A percentile compares a stretch with the other conserved stretches of the same genome.
Conservation (phyloP, 1,140 invertebrate genomes). For the Drosophila sproati region DNA sequence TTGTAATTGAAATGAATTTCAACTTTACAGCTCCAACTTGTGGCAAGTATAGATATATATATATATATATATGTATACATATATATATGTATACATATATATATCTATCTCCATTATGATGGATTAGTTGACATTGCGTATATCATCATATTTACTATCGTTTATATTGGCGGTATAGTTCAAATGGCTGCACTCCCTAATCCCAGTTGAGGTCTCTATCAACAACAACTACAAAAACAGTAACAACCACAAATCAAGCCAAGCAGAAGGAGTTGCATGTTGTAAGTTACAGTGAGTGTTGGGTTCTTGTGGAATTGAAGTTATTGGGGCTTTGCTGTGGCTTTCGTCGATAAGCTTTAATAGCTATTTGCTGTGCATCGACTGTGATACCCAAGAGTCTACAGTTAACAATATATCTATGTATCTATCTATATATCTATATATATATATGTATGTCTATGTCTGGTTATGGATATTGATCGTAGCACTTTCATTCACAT, state of each 20-base stretch:
- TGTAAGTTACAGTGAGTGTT: conserved; percentile 10
- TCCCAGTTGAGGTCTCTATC: conserved; percentile 79
- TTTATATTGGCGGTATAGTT: conserved; percentile 56
- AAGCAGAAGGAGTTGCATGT: background rate
- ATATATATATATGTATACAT: background rate
- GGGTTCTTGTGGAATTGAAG: conserved; percentile 30
- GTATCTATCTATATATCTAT: no score
- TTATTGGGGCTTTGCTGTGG: conserved; percentile 40
- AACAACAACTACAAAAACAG: conserved; percentile 45
- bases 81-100: no score
- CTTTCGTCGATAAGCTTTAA: conserved; percentile 73
- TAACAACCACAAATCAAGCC: no score
- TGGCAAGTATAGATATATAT: background rate
- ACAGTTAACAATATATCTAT: background rate
- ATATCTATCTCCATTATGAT: conserved; percentile 16
- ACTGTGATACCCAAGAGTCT: conserved; percentile 36
- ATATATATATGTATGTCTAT: background rate
- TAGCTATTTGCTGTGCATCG: conserved; percentile 60
- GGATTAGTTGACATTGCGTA: conserved; percentile 44
- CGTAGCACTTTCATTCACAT: conserved; percentile 20
- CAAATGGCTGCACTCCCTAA: conserved; percentile 65
- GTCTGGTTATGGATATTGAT: conserved; percentile 3
- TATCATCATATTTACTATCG: background rate
- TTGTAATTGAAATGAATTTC: conserved; percentile 20
- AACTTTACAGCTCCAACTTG: background rate